Percentiles rank a stretch among this genome's conserved stretches.
These are phyloP conservation scores for Gymnoscopelus microlampas DNA, from an alignment of 2,797 vertebrate species.

Conservation along the genomic window DNA sequence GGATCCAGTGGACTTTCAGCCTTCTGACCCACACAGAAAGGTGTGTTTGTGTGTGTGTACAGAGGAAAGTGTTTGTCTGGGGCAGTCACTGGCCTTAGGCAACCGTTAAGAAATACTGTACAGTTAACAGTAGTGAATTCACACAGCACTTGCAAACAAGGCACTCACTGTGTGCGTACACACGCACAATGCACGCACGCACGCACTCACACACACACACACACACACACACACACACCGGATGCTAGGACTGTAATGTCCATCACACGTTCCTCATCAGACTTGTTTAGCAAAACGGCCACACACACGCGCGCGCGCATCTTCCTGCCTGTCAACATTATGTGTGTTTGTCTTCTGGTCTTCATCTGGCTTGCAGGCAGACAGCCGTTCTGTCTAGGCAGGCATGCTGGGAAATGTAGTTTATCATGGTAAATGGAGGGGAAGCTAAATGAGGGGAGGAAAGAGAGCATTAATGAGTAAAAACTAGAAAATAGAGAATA, in stretches of 20 bases:
- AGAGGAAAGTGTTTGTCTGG: constrained; percentile 9
- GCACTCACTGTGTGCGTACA: constrained; percentile 24
- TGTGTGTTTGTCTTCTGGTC: constrained; percentile 62
- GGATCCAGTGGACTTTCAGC: background rate
- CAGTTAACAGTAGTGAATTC: constrained; percentile 36
- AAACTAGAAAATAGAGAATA: constrained; percentile 42
- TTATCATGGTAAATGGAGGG: constrained; percentile 47
- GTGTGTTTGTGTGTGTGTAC: constrained; percentile 31
- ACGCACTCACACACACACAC: background rate
- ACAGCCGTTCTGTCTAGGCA: constrained; percentile 34
- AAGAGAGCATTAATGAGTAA: constrained; percentile 40
- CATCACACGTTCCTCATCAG: background rate
- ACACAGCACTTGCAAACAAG: constrained; percentile 32
- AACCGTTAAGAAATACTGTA: constrained; percentile 35
- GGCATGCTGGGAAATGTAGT: constrained; percentile 48
- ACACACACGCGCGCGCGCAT: constrained; percentile 7
- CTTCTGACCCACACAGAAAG: constrained; percentile 19
- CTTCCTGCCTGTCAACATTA: constrained; percentile 46
- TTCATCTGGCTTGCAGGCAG: constrained; percentile 40
- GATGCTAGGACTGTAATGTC: background rate
- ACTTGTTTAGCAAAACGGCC: background rate
- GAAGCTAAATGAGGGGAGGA: constrained; percentile 21
- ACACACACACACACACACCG: constrained; percentile 20
- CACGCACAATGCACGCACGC: constrained; percentile 1
- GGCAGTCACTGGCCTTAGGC: constrained; percentile 4